Conservation (phyloP, 2,888 invertebrate genomes). For the Nemapogon koenigi region DNA sequence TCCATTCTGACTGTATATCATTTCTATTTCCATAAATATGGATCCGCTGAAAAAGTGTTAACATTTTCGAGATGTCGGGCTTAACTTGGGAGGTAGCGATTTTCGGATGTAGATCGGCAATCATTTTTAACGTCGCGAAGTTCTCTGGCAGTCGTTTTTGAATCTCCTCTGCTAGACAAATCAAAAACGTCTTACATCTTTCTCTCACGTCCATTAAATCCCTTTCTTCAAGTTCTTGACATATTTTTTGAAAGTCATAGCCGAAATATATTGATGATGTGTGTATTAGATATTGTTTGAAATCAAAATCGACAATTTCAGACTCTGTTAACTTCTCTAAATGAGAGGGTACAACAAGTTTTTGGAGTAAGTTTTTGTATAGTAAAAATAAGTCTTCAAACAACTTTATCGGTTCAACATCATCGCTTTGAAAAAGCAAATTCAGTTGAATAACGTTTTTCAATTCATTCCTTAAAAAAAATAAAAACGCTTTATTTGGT, state of each 20-base stretch:
- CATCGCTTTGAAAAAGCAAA: constrained; percentile 20
- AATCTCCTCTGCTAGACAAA: constrained; percentile 16
- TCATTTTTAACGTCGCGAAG: constrained; percentile 17
- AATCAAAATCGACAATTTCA: constrained; percentile 20
- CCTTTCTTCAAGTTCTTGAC: constrained; percentile 11
- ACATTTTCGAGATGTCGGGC: constrained; percentile 1
- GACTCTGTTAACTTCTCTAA: constrained; percentile 19
- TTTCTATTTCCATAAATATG: constrained; percentile 7
- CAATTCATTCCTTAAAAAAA: constrained; percentile 19
- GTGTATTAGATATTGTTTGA: constrained; percentile 20
- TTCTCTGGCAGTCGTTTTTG: constrained; percentile 20
- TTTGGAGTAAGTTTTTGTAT: constrained; percentile 18
- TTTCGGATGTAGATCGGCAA: constrained; percentile 15
- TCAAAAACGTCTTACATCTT: constrained; percentile 17
- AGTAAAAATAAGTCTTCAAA: constrained; percentile 19
- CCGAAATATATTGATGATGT: constrained; percentile 21
- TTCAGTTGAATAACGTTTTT: constrained; percentile 18
- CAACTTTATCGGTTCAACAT: constrained; percentile 19
- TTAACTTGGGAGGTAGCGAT: constrained; percentile 12
- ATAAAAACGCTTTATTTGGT: constrained; percentile 18
- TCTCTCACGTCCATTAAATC: constrained; percentile 16
- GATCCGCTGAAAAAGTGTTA: constrained; percentile 2
- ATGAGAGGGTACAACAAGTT: constrained; percentile 20
- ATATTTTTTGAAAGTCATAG: constrained; percentile 18
- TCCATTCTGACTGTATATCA: constrained; percentile 6